These are phyloP conservation scores for Lipophrys pholis DNA, from an alignment of 2,113 vertebrate genomes.

Conservation along the genomic window DNA sequence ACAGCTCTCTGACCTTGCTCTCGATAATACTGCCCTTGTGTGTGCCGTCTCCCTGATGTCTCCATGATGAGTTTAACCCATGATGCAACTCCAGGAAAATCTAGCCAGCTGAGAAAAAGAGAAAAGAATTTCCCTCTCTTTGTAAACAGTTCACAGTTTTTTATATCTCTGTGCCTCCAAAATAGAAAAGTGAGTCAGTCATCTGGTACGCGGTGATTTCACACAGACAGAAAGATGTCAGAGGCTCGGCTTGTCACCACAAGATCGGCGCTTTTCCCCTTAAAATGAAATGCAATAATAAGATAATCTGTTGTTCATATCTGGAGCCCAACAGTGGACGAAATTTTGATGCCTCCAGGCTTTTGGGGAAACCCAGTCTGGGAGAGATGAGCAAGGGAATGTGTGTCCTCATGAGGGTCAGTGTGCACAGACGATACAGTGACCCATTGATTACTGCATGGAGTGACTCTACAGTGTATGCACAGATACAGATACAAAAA, in stretches of 20 bases:
- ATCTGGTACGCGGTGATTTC: slow-evolving; percentile 73
- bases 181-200: slow-evolving; percentile 70
- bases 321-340: slow-evolving; percentile 51
- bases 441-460: slow-evolving; percentile 17
- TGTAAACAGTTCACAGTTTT: slow-evolving; percentile 54
- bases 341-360: slow-evolving; percentile 62
- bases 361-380: slow-evolving; percentile 67
- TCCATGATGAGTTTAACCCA: slow-evolving; percentile 57
- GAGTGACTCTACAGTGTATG: slow-evolving; percentile 11
- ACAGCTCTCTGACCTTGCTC: slow-evolving; percentile 69
- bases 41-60: slow-evolving; percentile 53
- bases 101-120: slow-evolving; percentile 36
- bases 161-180: slow-evolving; percentile 48
- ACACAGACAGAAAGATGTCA: slow-evolving; percentile 69
- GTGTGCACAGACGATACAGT: slow-evolving; percentile 8
- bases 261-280: slow-evolving; percentile 50
- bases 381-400: slow-evolving; percentile 15
- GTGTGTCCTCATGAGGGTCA: slow-evolving; percentile 41
- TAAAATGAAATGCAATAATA: slow-evolving; percentile 59
- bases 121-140: slow-evolving; percentile 22
- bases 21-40: slow-evolving; percentile 77
- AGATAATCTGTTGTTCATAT: slow-evolving; percentile 63
- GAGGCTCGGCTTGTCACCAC: slow-evolving; percentile 44
- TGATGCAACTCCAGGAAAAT: slow-evolving; percentile 73
- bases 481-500: not conserved